phyloP scores from a whole-genome alignment of 2,797 vertebrate species.

The Morus bassanus region DNA sequence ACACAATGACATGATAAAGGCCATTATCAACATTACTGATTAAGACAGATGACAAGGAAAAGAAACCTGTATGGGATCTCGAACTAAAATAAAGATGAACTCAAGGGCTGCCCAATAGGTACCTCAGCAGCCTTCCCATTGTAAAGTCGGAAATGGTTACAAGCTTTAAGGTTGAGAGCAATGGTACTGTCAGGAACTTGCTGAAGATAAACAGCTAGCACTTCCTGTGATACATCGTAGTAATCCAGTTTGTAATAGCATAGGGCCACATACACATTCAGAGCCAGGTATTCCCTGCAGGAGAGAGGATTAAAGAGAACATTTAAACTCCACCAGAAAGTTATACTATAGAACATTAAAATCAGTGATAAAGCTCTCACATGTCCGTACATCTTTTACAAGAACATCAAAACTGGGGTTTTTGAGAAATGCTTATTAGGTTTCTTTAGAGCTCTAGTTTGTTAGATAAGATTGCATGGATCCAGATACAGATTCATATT shows the following conservation, averaged over 20 bases:
- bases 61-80: neutral
- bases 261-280: slow-evolving; percentile 96
- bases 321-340: neutral
- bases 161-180: slow-evolving; percentile 97
- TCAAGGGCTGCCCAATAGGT: slow-evolving; percentile 19
- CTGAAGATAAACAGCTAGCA: slow-evolving; percentile 94
- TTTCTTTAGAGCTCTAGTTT: neutral
- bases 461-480: neutral
- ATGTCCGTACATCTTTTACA: neutral
- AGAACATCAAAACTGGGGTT: neutral
- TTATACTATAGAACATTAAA: neutral
- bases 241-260: slow-evolving; percentile 99
- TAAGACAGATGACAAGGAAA: neutral
- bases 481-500: neutral
- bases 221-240: slow-evolving; percentile 96
- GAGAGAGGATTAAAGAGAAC: slow-evolving; percentile 16
- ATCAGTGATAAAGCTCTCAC: neutral
- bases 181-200: slow-evolving; percentile 95
- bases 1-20: neutral
- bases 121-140: slow-evolving; percentile 98
- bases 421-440: neutral
- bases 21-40: neutral
- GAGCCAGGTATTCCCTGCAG: slow-evolving; percentile 90
- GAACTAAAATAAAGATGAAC: neutral
- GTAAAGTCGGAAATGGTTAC: slow-evolving; percentile 95